Evolutionary conservation across 2,797 vertebrate genomes (phyloP).

Genomic region (Mycteria americana): DNA sequence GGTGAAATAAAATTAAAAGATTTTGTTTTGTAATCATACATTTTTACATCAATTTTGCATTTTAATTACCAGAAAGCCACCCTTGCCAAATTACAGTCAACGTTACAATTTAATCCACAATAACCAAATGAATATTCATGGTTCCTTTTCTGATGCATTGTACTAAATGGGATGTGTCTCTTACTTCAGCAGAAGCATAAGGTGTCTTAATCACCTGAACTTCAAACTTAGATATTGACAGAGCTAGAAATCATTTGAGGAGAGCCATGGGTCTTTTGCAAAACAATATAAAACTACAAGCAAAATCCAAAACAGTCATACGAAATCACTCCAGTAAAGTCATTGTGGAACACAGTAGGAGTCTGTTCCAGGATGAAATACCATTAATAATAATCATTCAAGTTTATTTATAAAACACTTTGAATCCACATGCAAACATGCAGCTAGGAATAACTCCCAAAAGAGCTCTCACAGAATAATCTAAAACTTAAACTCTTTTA

Average conservation of each 20-base stretch:
- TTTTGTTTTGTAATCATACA: neutral
- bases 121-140: neutral
- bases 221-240: neutral
- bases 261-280: neutral
- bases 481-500: neutral
- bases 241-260: neutral
- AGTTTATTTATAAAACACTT: neutral
- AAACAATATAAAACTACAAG: neutral
- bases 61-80: neutral
- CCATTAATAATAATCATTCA: neutral
- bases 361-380: neutral
- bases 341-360: neutral
- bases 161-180: neutral
- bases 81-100: neutral
- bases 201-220: neutral
- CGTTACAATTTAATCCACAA: neutral
- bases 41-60: neutral
- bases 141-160: neutral
- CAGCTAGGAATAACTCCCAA: neutral
- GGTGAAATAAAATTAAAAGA: neutral
- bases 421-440: neutral
- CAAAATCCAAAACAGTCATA: neutral
- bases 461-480: neutral
- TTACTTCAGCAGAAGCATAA: neutral
- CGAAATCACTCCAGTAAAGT: neutral